Base-by-base conservation (phyloP, 2,888 invertebrate species). In the Lagria hirta region DNA sequence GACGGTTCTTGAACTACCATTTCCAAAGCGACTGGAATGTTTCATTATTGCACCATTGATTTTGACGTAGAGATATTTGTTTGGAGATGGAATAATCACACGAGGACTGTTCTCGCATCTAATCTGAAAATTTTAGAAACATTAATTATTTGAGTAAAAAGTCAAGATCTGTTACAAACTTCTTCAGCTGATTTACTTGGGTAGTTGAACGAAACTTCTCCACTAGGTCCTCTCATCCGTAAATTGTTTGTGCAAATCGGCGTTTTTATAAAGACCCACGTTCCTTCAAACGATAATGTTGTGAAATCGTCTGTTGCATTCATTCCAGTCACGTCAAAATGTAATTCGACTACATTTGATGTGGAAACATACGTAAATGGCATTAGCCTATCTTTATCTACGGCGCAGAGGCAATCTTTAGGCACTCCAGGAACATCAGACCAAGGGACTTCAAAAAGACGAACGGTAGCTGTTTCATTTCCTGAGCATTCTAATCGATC, bases 281-380 rank as follows among this genome's bases (percentile, higher is more conserved):
- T 81, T 3, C 86, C 91, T 68, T 91, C 89, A 69, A 93, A 89
- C 63, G 84, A 86, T 54, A 92, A 79, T 29, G 85, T 84, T 43
- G 88, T 82, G 66, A 89, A 90, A 75, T 94, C 89, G 62, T 93
- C 90, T 10, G 86, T 74, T 1, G 90, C 82, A 49, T 86, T 81
- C 94, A 95, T 91, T 57, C 85, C 83, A 41, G 81, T 78, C 8
- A 91, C 86, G 53, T 84, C 83, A 62, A 93, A 91, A 60, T 85
- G 83, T 20, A 93, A 75, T 66, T 91, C 90, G 7, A 89, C 82
- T 18, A 87, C 80, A 53, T 83, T 81, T 34, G 86, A 80, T 7
- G 83, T 80, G 5, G 90, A 90, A 20, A 83, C 82, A 65, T 88
- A 86, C 54, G 85, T 86, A 65, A 87, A 86, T 7, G 84, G 84